phyloP scores from a whole-genome alignment of 2,113 vertebrate species.

The Furnarius figulus region DNA sequence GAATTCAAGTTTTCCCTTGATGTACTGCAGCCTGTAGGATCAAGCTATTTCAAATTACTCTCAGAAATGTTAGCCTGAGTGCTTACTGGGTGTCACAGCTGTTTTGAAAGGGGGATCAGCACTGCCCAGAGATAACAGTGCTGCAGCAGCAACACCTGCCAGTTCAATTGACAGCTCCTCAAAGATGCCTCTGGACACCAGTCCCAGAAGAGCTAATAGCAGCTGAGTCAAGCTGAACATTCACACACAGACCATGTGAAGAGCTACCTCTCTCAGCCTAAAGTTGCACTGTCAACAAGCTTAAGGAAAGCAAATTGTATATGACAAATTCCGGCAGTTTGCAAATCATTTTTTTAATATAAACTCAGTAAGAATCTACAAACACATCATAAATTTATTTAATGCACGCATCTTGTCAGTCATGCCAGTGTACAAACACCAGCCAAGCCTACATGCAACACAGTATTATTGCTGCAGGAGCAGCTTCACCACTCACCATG shows the following conservation, averaged over 20 bases:
- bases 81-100: not conserved
- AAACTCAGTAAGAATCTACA: not conserved
- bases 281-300: not conserved
- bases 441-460: not conserved
- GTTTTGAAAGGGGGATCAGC: not conserved
- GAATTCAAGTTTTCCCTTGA: not conserved
- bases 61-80: not conserved
- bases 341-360: not conserved
- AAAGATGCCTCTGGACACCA: not conserved
- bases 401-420: accelerated
- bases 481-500: not conserved
- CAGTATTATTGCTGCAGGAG: not conserved
- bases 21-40: not conserved
- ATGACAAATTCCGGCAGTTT: accelerated
- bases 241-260: not conserved
- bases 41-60: not conserved
- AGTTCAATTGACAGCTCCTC: constrained; percentile 24
- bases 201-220: not conserved
- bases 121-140: not conserved
- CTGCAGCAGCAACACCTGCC: constrained; percentile 24
- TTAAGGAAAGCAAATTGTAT: not conserved
- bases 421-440: not conserved
- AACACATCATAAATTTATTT: not conserved
- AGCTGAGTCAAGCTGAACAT: not conserved
- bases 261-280: not conserved